phyloP scores from a whole-genome alignment of 2,888 invertebrate species.

The Mellilla xanthometata region DNA sequence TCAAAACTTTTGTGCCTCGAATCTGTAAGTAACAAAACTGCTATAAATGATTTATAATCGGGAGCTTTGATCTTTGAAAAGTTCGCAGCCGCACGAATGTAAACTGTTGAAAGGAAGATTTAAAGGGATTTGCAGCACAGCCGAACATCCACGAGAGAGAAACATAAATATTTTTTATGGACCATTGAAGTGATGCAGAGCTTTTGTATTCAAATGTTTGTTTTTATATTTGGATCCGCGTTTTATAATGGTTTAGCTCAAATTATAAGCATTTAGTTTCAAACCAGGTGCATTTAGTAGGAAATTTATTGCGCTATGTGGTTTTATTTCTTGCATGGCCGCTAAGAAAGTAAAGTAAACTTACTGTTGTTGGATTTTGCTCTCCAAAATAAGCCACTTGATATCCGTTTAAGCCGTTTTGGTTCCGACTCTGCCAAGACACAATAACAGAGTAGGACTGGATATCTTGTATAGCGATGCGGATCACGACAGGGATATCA shows the following conservation, averaged over 20 bases:
- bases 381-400: slow-evolving; percentile 91
- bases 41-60: slow-evolving; percentile 21
- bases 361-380: slow-evolving; percentile 79
- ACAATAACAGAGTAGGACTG: slow-evolving; percentile 93
- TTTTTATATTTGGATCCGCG: slow-evolving; percentile 65
- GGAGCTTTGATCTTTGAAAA: slow-evolving; percentile 39
- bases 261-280: slow-evolving; percentile 48
- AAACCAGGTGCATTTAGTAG: slow-evolving; percentile 37
- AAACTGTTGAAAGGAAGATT: slow-evolving; percentile 62
- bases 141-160: slow-evolving; percentile 67
- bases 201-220: slow-evolving; percentile 80
- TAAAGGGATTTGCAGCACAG: slow-evolving; percentile 66
- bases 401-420: slow-evolving; percentile 92
- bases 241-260: slow-evolving; percentile 52
- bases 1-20: slow-evolving; percentile 87
- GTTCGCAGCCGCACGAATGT: slow-evolving; percentile 46
- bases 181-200: slow-evolving; percentile 81
- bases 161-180: slow-evolving; percentile 81
- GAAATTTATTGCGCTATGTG: neutral
- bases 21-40: slow-evolving; percentile 76
- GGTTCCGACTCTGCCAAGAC: slow-evolving; percentile 95
- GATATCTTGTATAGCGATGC: slow-evolving; percentile 93
- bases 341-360: slow-evolving; percentile 36
- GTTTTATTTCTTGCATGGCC: neutral
- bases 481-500: slow-evolving; percentile 90